Base-by-base conservation (phyloP, 2,797 vertebrate species). In the Heliangelus exortis region DNA sequence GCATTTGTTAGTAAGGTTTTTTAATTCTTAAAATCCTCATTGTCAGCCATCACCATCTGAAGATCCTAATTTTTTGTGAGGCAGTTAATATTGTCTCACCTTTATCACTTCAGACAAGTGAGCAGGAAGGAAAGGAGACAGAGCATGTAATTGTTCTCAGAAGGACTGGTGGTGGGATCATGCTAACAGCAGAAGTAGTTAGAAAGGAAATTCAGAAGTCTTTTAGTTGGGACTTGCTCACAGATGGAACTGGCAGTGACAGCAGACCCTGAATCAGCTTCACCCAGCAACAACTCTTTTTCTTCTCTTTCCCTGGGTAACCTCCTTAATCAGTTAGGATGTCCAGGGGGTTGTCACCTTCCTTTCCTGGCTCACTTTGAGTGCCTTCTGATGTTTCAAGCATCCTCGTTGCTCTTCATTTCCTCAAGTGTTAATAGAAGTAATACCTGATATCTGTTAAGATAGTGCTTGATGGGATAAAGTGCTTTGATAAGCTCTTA, bases 371-470 rank as follows among this genome's bases (percentile, higher is more conserved):
- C 79, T 78, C 2, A 1, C 83, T 78, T 81, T 2, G 1, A 89
- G 72, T 47, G 74, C 78, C 87, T 88, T 65, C 53, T 47, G 55
- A 58, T 91, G 68, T 51, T 88, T 95, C 86, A 85, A 93, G 92
- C 86, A 86, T 45, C 77, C 90, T 96, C 41, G 22, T 25, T 73
- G 69, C 72, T 95, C 85, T 87, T 94, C 91, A 94, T 95, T 94
- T 95, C 89, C 87, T 89, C 69, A 84, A 95, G 94, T 96, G 72
- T 94, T 86, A 88, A 86, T 93, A 66, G 72, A 94, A 94, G 91
- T 67, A 78, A 84, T 94, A 78, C 83, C 78, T 92, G 73, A 15
- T 95, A 91, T 83, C 86, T 86, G 41, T 77, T 77, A 91, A 90
- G 89, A 55, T 18, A 84, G 57, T 82, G 71, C 86, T 94, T 92